Percentiles rank a stretch among this genome's conserved stretches.
phyloP scores from a whole-genome alignment of 2,888 invertebrate species.

The Pimpla rufipes region DNA sequence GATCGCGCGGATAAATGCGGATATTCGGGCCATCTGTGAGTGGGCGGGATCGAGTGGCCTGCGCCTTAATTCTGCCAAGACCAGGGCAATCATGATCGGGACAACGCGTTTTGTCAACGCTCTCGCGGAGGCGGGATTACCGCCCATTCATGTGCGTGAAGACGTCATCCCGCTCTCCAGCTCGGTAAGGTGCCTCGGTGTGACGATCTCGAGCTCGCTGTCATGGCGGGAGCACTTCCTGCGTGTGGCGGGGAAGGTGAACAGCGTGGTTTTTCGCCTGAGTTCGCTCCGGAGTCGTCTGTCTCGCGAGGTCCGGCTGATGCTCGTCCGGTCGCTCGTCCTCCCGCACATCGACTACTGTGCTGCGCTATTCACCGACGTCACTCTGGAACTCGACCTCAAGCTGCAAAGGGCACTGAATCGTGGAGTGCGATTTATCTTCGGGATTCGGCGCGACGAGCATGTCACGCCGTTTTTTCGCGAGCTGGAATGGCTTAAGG shows the following conservation, averaged over 20 bases:
- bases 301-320: neutral
- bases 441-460: neutral
- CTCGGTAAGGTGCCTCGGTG: neutral
- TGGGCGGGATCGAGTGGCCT: constrained; percentile 6
- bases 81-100: constrained; percentile 26
- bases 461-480: constrained; percentile 30
- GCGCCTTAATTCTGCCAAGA: constrained; percentile 27
- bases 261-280: neutral
- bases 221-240: neutral
- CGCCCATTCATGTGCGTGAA: neutral
- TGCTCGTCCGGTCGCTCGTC: neutral
- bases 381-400: constrained; percentile 7
- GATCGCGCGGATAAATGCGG: neutral
- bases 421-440: constrained; percentile 28
- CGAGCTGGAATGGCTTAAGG: neutral
- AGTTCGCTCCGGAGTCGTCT: neutral
- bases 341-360: neutral
- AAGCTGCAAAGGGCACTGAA: constrained; percentile 31
- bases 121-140: neutral
- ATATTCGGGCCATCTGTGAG: neutral
- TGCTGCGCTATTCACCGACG: neutral
- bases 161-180: neutral
- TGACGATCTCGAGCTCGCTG: neutral
- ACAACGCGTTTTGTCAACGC: constrained; percentile 6
- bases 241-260: neutral